phyloP scores from a whole-genome alignment of 2,113 vertebrate genomes.

The Morone saxatilis region DNA sequence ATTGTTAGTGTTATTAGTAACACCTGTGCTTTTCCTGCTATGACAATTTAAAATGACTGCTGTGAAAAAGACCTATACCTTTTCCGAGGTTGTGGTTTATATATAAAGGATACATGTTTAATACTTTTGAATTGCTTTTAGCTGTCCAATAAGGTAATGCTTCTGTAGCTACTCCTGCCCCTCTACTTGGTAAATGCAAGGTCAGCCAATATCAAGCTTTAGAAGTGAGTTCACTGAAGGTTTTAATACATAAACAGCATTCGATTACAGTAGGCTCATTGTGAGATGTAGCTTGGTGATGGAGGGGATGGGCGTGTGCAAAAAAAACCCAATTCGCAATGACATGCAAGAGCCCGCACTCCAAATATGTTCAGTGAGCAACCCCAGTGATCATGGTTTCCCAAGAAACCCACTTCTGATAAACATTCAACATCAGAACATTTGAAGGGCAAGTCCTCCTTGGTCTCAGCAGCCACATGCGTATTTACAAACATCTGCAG shows the following conservation, averaged over 20 bases:
- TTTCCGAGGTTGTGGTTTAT: neutral
- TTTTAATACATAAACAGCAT: slow-evolving; percentile 24
- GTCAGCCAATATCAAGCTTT: slow-evolving; percentile 1
- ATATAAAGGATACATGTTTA: neutral
- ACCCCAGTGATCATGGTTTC: slow-evolving; percentile 62
- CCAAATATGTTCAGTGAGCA: slow-evolving; percentile 47
- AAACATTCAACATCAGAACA: slow-evolving; percentile 59
- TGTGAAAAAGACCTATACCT: neutral
- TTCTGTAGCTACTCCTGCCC: neutral
- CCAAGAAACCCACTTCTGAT: slow-evolving; percentile 72
- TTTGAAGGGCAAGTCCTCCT: slow-evolving; percentile 64
- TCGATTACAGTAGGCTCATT: slow-evolving; percentile 34
- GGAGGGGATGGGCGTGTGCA: slow-evolving; percentile 36
- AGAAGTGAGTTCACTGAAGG: slow-evolving; percentile 10
- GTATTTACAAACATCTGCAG: slow-evolving; percentile 75
- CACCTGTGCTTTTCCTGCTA: neutral
- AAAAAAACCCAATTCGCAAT: slow-evolving; percentile 34
- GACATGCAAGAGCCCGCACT: slow-evolving; percentile 36
- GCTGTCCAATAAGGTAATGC: neutral
- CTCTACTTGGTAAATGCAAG: neutral
- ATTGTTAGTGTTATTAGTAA: neutral
- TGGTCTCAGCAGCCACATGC: slow-evolving; percentile 40
- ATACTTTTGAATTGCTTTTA: neutral
- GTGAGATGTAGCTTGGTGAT: neutral
- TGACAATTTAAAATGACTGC: neutral